Conservation (phyloP, 1,140 invertebrate genomes). For the Bombus fervidus region DNA sequence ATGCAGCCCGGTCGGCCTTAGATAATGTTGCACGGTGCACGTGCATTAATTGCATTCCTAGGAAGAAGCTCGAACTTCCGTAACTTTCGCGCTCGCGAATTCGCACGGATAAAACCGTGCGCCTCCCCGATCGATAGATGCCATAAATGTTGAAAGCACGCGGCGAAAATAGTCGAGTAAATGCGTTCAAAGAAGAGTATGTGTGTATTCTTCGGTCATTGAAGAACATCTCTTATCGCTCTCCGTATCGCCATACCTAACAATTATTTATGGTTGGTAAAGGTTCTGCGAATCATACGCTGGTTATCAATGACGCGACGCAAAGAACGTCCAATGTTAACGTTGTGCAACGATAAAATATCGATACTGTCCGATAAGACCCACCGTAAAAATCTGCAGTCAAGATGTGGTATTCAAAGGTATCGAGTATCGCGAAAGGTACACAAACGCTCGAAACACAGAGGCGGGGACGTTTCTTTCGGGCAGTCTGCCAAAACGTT, state of each 20-base stretch:
- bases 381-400: neutral
- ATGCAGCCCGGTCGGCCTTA: neutral
- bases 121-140: neutral
- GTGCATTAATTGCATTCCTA: slow-evolving; percentile 49
- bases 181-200: neutral
- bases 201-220: neutral
- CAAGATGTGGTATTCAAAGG: neutral
- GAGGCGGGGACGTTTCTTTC: neutral
- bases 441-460: neutral
- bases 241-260: neutral
- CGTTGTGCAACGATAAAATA: neutral
- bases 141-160: neutral
- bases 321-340: neutral
- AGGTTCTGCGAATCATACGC: neutral
- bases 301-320: neutral
- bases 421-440: slow-evolving; percentile 4
- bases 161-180: neutral
- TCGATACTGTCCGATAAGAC: slow-evolving; percentile 3
- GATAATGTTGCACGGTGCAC: slow-evolving; percentile 7
- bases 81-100: slow-evolving; percentile 17
- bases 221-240: neutral
- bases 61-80: slow-evolving; percentile 3
- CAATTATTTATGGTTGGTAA: neutral
- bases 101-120: neutral
- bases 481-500: slow-evolving; percentile 18